phyloP scores from a whole-genome alignment of 2,797 vertebrate genomes.

The Delichon dasypus region DNA sequence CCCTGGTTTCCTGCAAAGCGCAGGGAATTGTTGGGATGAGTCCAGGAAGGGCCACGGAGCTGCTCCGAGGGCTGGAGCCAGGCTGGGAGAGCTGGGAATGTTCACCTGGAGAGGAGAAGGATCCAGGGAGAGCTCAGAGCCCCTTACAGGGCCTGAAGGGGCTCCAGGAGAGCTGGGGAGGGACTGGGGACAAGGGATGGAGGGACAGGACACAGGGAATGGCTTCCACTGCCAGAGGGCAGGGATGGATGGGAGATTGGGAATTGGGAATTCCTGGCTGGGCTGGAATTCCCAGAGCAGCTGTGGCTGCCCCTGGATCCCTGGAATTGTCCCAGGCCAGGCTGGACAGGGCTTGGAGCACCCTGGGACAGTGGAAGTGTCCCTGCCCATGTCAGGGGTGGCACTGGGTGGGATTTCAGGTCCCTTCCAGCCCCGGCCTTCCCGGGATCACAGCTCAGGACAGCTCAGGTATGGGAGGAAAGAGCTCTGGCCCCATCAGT shows the following conservation, averaged over 20 bases:
- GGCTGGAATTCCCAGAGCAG: not conserved
- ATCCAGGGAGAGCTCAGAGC: not conserved
- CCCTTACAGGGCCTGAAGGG: not conserved
- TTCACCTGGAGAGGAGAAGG: not conserved
- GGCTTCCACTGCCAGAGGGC: not conserved
- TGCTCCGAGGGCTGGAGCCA: not conserved
- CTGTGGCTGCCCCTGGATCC: not conserved
- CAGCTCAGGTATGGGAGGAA: not conserved
- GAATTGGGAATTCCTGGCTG: not conserved
- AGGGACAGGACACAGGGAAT: not conserved
- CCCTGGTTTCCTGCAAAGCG: not conserved
- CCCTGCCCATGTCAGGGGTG: not conserved
- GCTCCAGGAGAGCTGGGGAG: not conserved
- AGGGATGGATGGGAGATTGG: not conserved
- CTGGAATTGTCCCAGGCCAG: accelerated
- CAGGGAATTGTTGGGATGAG: not conserved
- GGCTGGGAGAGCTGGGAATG: accelerated
- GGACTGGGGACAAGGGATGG: not conserved
- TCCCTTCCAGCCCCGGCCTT: not conserved
- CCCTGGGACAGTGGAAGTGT: accelerated
- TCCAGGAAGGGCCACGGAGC: accelerated
- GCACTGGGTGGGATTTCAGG: accelerated
- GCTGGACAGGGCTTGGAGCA: accelerated
- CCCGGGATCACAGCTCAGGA: not conserved
- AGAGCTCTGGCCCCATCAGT: not conserved